A percentile compares a stretch with the other conserved stretches of the same genome.
These are phyloP conservation scores for Gadopsis marmoratus DNA, from an alignment of 2,797 vertebrate species.

Conservation along the genomic window DNA sequence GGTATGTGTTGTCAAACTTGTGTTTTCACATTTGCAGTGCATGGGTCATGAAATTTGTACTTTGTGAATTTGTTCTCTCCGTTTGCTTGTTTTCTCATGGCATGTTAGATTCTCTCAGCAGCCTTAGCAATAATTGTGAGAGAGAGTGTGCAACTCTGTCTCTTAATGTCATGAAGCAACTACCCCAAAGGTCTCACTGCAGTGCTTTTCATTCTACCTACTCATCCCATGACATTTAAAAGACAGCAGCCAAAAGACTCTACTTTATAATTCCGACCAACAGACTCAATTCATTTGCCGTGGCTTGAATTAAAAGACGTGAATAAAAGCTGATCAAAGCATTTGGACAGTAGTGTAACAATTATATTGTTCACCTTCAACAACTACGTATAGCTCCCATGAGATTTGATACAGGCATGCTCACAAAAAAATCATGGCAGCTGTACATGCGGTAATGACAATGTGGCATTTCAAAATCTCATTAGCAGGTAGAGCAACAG, in stretches of 20 bases:
- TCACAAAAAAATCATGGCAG: background rate
- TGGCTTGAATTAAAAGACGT: conserved; percentile 19
- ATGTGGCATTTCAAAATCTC: background rate
- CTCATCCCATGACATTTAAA: conserved; percentile 43
- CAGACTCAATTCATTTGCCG: conserved; percentile 2
- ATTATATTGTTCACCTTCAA: conserved; percentile 11
- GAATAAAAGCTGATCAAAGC: conserved; percentile 6
- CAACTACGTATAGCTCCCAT: background rate
- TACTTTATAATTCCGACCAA: conserved; percentile 6
- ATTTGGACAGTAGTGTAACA: conserved; percentile 1
- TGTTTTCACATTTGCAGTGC: no score
- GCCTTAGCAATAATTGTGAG: conserved; percentile 12
- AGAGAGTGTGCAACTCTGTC: background rate
- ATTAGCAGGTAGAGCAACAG: conserved; percentile 3
- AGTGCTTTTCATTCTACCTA: conserved; percentile 5
- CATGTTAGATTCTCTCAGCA: background rate
- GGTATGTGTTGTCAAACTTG: background rate
- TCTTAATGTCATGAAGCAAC: conserved; percentile 32
- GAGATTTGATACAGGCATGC: background rate
- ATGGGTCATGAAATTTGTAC: background rate
- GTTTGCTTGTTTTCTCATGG: background rate
- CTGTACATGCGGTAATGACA: background rate
- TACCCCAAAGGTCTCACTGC: conserved; percentile 10
- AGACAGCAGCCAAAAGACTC: conserved; percentile 20
- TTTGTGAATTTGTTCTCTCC: background rate